Evolutionary conservation across 2,113 vertebrate species (phyloP), one percentile per base, ranked within the genome.

Genomic region (Larimichthys polyactis): DNA sequence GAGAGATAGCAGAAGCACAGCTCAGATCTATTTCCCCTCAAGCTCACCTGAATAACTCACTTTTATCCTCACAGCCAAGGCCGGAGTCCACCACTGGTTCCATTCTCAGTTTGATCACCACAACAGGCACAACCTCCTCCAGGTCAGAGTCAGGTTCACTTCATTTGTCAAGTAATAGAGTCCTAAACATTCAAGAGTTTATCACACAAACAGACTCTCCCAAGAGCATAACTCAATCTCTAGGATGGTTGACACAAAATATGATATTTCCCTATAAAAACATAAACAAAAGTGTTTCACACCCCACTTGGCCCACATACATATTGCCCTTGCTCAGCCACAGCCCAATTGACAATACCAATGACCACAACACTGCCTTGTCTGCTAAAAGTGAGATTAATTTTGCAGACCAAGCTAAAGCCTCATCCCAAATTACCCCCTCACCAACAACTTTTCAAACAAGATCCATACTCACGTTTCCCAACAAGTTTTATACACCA

Each of bases 1-100:
- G 75, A 86, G 64, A 72, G 65, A 83, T 59, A 74, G 67, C 73
- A 60, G 72, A 63, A 75, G 78, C 75, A 66, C 64, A 88, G 77
- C 82, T 82, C 60, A 84, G 51, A 84, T 83, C 81, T 82, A 62
- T 88, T 75, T 88, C 73, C 46, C 20, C 71, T 78, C 87, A 77
- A 57, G 44, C 81, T 70, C 78, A 75, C 60, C 75, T 57, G 58
- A 84, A 81, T 87, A 80, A 82, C 65, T 87, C 77, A 71, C 72
- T 87, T 88, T 85, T 63, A 24, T 58, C 51, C 36, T 14, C 59
- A 67, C 43, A 58, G 55, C 67, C 0, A 4, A 79, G 60, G 65
- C 75, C 63, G 7, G 75, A 80, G 52, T 65, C 63, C 40, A 68
- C 40, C 20, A 22, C 51, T 52, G 55, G 10, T 69, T 60, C 64